Base-by-base conservation (phyloP, 2,888 invertebrate species). In the Elmis aenea region DNA sequence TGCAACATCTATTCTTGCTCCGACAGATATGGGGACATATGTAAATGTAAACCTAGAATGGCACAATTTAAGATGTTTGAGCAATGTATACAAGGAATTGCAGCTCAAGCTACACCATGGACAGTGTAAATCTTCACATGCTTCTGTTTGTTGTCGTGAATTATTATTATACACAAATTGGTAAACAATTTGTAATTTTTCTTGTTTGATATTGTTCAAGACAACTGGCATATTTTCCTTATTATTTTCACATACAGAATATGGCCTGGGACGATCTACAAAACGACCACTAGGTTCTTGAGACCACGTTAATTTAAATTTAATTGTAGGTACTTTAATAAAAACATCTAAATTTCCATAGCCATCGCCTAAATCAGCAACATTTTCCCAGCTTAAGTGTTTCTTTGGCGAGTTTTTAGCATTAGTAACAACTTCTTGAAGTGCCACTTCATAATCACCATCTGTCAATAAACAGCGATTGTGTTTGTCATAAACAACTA, bases 101-200 rank as follows among this genome's bases (percentile, higher is more conserved):
- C 94, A 95, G 68, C 93, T 88, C 11, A 95, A 71, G 3, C 86
- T 86, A 65, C 96, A 96, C 95, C 95, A 96, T 1, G 96, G 95
- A 62, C 96, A 96, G 61, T 86, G 85, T 30, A 93, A 75, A 70
- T 94, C 92, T 58, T 90, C 88, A 45, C 91, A 85, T 5, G 92
- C 90, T 68, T 94, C 94, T 1, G 94, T 95, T 69, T 94, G 94
- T 62, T 95, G 95, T 26, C 93, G 75, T 24, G 89, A 90, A 64
- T 91, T 93, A 68, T 92, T 93, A 68, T 92, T 93, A 65, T 93
- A 94, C 51, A 93, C 77, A 71, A 96, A 96, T 70, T 95, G 94
- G 69, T 95, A 96, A 47, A 92, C 87, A 47, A 95, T 88, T 68
- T 89, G 85, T 49, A 84, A 76, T 13, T 80, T 77, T 50, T 73